Base-by-base conservation (phyloP, 2,797 vertebrate species). In the Ctenopoma multispine region DNA sequence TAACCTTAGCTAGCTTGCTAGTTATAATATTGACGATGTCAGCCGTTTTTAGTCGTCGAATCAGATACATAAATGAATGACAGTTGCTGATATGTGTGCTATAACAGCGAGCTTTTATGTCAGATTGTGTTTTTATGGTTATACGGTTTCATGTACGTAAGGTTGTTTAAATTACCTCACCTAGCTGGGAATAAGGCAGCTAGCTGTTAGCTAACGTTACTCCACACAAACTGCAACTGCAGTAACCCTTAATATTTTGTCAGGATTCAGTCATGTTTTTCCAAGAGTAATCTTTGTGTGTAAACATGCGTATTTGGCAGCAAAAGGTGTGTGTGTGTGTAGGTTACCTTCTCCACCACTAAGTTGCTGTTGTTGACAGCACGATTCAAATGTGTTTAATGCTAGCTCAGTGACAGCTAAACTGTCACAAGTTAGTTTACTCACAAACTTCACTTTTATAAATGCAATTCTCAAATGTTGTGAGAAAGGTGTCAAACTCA, bases 61-160 rank as follows among this genome's bases (percentile, higher is more conserved):
- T 11, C 43, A 55, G 51, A 11, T 68, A 13, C 49, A 65, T 76
- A 74, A 58, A 76, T 86, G 70, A 84, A 82, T 87, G 85, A 85
- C 85, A 88, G 72, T 65, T 1, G 27, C 53, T 50, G 60, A 36
- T 24, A 31, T 38, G 7, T 66, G 23, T 60, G 14, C 44, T 24
- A 27, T 27, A 43, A 85, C 54, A 90, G 91, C 92, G 85, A 90
- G 89, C 20, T 23, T 79, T 58, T n/a, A 10, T 50, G 8, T 24
- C 1, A 0, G 12, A 1, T 58, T 18, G 5, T 1, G 14, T 27
- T 38, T 8, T 54, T 47, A 4, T 40, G 43, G 18, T 29, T 14
- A 9, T 20, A 17, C 55, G 20, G 48, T 23, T 29, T 46, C 21
- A 53, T 14, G 7, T 18, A 13, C 18, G 46, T 60, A 63, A 49